phyloP scores from a whole-genome alignment of 1,140 invertebrate genomes.

The Euura saliciscinereae region DNA sequence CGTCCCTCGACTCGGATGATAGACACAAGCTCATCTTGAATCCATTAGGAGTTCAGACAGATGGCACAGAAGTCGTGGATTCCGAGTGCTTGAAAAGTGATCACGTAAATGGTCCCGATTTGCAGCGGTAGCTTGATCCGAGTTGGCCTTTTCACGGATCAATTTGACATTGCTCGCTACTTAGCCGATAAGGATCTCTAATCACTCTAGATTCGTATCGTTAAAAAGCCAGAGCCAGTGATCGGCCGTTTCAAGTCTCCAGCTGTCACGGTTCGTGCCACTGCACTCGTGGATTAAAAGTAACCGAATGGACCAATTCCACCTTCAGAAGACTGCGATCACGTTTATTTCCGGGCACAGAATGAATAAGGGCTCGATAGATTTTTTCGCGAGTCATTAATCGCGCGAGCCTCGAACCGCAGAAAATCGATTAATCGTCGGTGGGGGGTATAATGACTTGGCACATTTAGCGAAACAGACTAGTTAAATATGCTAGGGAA shows the following conservation, averaged over 20 bases:
- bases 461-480: background rate
- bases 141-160: background rate
- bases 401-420: too few species aligned
- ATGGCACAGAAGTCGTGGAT: background rate
- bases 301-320: too few species aligned
- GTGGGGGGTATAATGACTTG: background rate
- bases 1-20: background rate
- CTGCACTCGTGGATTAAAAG: too few species aligned
- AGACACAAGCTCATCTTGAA: background rate
- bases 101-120: background rate
- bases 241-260: background rate
- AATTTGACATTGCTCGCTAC: constrained; percentile 4
- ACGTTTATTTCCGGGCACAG: too few species aligned
- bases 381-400: too few species aligned
- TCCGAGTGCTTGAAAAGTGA: background rate
- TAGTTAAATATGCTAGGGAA: background rate
- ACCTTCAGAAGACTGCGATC: too few species aligned
- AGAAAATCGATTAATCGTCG: background rate
- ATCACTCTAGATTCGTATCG: constrained; percentile 7
- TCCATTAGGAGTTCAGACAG: background rate
- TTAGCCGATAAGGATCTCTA: constrained; percentile 2
- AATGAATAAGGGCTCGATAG: too few species aligned
- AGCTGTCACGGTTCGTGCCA: background rate
- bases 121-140: background rate
- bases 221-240: background rate